A percentile compares a stretch with the other conserved stretches of the same genome.
Conservation (phyloP, 2,113 vertebrate genomes). For the Megaleporinus macrocephalus region DNA sequence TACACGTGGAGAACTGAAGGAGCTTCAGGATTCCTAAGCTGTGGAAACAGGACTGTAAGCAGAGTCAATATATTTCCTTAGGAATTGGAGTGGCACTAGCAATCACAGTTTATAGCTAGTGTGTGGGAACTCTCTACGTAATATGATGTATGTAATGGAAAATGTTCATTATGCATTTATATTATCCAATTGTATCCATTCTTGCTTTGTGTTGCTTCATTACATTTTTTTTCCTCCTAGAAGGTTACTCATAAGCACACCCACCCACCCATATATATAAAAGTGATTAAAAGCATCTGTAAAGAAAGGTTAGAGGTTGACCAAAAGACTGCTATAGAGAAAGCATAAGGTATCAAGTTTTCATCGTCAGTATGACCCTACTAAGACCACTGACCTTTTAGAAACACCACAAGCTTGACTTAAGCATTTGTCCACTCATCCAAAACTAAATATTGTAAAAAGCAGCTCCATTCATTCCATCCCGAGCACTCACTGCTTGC, state of each 20-base stretch:
- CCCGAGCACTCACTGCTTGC: not conserved
- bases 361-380: conserved; percentile 16
- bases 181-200: not conserved
- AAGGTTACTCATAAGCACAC: not conserved
- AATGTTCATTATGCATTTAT: conserved; percentile 2
- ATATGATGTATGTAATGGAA: conserved; percentile 10
- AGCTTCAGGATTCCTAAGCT: conserved; percentile 23
- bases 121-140: conserved; percentile 10
- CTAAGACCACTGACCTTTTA: not conserved
- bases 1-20: conserved; percentile 27
- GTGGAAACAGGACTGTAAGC: conserved; percentile 34
- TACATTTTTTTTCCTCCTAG: not conserved
- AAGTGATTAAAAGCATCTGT: too few relatives aligned
- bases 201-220: not conserved
- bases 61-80: not conserved
- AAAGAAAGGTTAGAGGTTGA: too few relatives aligned
- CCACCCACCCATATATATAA: too few relatives aligned
- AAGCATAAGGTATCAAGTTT: too few relatives aligned
- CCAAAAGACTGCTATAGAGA: too few relatives aligned
- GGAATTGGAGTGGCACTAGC: conserved; percentile 18
- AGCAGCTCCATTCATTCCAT: too few relatives aligned
- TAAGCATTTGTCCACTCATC: not conserved
- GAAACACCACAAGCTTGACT: not conserved
- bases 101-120: not conserved
- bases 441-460: too few relatives aligned